Evolutionary conservation across 1,140 invertebrate genomes (phyloP), one percentile per base, ranked within the genome.

Genomic region (Pachypsylla venusta): DNA sequence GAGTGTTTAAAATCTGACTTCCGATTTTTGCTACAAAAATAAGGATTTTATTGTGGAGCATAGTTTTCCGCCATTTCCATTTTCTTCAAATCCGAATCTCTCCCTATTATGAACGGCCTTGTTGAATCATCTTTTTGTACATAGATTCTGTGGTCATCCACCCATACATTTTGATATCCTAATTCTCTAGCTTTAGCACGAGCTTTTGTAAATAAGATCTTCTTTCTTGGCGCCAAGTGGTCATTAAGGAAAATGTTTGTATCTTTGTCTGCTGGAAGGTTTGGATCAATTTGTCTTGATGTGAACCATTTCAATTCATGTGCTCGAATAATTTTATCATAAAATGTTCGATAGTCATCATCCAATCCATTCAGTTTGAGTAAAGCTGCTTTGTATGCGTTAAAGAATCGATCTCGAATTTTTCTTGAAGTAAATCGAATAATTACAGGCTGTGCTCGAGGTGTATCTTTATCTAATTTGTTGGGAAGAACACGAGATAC

Each of bases 111-210:
- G 42, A 48, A 48, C 16, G 42, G 42, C 16, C 42, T 48, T n/a
- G 22, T 22, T 22, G 42, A 48, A 22, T 48, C 42, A 48, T 48
- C 42, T 48, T 48, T 48, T 22, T 48, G 42, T n/a, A 48, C 42
- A 48, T 48, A 48, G 16, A 48, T 48, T 4, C 42, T 5, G 22
- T 48, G 42, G 42, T 48, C 42, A 19, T 48, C 42, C 42, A 48
- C 42, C 42, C 42, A 48, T 4, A 48, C 42, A 19, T 48, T 48
- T 22, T 5, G 42, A 22, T 48, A 48, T 4, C 42, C 42, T n/a
- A 48, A 19, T n/a, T 48, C 42, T 19, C 42, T 5, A 4, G 42
- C 42, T 22, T 48, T 48, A 3, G 7, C 16, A 7, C 42, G 4
- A 5, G 42, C 22, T 22, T 48, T 48, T n/a, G 42, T 48, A 22